Evolutionary conservation across 2,797 vertebrate species (phyloP).

Genomic region (Manis pentadactyla): DNA sequence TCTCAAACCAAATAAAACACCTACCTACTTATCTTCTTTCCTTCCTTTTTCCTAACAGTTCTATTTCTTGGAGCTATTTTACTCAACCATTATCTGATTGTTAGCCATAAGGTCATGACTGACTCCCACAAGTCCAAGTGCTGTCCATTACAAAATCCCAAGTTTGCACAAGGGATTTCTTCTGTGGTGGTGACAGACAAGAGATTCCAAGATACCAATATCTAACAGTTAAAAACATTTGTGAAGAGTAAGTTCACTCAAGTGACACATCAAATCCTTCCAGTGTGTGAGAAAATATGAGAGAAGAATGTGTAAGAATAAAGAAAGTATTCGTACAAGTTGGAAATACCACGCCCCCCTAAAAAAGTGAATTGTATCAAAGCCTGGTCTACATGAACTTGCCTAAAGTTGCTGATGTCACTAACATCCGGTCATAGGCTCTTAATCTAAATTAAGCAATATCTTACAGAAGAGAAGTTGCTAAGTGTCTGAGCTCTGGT

Average conservation of each 20-base stretch:
- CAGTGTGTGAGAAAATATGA: conserved; percentile 10
- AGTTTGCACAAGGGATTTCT: background rate
- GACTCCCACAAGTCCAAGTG: background rate
- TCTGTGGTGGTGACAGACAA: background rate
- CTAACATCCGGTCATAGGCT: background rate
- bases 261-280: background rate
- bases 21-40: background rate
- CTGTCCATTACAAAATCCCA: background rate
- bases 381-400: background rate
- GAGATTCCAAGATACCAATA: background rate
- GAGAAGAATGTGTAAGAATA: background rate
- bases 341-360: background rate
- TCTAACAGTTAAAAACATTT: background rate
- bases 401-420: background rate
- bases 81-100: background rate
- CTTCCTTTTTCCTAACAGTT: background rate
- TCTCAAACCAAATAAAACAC: background rate
- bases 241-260: background rate
- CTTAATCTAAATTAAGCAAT: background rate
- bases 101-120: background rate
- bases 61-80: background rate
- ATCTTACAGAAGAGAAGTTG: background rate
- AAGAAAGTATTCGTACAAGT: background rate
- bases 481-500: background rate
- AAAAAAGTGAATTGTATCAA: background rate